These are phyloP conservation scores for Enteromius treurensis DNA, from an alignment of 2,797 vertebrate species.

Conservation along the genomic window DNA sequence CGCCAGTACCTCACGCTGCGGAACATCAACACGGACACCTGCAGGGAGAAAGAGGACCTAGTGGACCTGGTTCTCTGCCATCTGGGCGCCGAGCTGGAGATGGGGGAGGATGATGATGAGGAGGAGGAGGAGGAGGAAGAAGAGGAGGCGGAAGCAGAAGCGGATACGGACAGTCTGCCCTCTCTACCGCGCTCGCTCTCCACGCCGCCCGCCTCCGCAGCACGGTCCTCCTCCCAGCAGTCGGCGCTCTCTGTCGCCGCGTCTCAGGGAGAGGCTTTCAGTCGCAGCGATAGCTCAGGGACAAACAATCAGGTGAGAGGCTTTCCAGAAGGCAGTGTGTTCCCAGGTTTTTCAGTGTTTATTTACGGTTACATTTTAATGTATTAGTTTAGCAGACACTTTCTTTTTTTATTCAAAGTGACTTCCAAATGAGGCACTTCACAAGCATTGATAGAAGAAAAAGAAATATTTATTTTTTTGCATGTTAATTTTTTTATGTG, in stretches of 20 bases:
- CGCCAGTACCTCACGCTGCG: slow-evolving; percentile 93
- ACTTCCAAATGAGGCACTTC: background rate
- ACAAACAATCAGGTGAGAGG: slow-evolving; percentile 77
- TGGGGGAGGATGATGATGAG: slow-evolving; percentile 70
- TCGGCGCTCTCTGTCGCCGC: slow-evolving; percentile 75
- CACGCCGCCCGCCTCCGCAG: slow-evolving; percentile 78
- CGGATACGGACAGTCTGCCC: slow-evolving; percentile 80
- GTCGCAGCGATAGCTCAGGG: slow-evolving; percentile 84
- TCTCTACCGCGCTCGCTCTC: slow-evolving; percentile 79
- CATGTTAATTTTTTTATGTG: too few species aligned
- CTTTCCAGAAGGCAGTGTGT: background rate
- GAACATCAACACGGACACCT: slow-evolving; percentile 93
- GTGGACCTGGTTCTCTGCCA: slow-evolving; percentile 95
- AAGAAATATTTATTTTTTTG: background rate
- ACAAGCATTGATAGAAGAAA: background rate
- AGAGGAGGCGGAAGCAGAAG: slow-evolving; percentile 68
- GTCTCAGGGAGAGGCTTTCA: slow-evolving; percentile 85
- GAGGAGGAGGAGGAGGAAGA: slow-evolving; percentile 78
- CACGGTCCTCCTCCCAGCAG: slow-evolving; percentile 78
- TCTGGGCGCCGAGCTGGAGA: slow-evolving; percentile 75
- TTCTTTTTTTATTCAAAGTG: background rate
- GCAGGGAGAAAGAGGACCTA: slow-evolving; percentile 95
- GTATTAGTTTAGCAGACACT: background rate
- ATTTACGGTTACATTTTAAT: background rate
- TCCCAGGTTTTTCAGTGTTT: background rate